Evolutionary conservation across 1,140 invertebrate genomes (phyloP), one percentile per base, ranked within the genome.

Genomic region (Cylas formicarius): DNA sequence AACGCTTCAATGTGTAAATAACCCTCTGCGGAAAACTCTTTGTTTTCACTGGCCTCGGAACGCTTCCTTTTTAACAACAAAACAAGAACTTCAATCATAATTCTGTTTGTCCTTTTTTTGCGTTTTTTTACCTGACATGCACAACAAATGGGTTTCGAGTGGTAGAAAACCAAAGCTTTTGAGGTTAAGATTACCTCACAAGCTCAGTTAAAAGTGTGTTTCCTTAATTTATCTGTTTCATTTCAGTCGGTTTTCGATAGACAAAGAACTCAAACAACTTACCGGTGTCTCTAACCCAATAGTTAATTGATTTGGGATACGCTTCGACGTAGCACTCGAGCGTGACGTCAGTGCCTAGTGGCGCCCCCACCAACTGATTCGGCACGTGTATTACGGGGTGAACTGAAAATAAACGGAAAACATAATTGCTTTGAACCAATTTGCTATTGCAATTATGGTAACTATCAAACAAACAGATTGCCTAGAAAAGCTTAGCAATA

Each of bases 321-420:
- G 90, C 87, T 63, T 92, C 89, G 17, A 92, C 86, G 59, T 82
- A 77, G 67, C 90, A 95, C 68, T 92, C 89, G 36, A 94, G 71
- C 9, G 81, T 82, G 40, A 94, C 86, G 65, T 90, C 82, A 46
- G 84, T 88, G 31, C 83, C 82, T 35, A 88, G 67, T n/a, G 86
- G 86, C 29, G 86, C 87, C 7, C 86, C 85, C 20, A 91, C 81
- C 59, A 91, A 71, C 72, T 91, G 86, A 73, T 88, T 90, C 22
- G 86, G 86, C 36, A 90, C 86, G 68, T 86, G 82, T 60, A 91
- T 88, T 50, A 86, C 79, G 9, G 89, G 88, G 63, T 85, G 77
- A 77, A 92, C 89, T 92, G 72, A 48, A 63, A 38, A 9, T 33
- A 33, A n/a, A 14, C 7, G 7, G 7, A 14, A 14, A 33, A 33